phyloP scores from a whole-genome alignment of 2,113 vertebrate genomes.

The Telmatochromis brichardi region DNA sequence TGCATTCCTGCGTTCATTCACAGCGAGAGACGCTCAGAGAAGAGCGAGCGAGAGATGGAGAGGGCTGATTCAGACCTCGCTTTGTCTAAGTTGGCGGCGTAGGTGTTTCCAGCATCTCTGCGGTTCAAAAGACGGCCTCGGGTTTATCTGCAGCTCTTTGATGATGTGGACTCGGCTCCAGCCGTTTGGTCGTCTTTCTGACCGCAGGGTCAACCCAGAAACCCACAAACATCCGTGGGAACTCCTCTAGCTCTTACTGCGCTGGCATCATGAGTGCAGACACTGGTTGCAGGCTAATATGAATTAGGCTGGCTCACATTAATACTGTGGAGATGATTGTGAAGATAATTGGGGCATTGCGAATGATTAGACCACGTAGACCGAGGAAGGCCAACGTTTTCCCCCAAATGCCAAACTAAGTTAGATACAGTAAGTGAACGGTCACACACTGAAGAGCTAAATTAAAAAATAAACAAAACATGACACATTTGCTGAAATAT shows the following conservation, averaged over 20 bases:
- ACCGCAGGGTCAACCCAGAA: background rate
- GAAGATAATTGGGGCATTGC: background rate
- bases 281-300: background rate
- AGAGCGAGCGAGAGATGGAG: background rate
- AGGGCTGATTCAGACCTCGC: slow-evolving; percentile 11
- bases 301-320: background rate
- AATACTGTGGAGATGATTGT: background rate
- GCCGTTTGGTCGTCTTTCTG: background rate
- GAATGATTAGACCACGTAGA: background rate
- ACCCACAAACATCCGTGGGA: background rate
- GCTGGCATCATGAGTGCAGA: background rate
- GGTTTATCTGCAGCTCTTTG: background rate
- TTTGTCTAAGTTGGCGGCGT: background rate
- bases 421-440: background rate
- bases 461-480: background rate
- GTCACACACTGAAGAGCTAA: background rate
- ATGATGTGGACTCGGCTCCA: background rate
- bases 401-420: background rate
- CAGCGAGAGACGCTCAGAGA: background rate
- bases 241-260: background rate
- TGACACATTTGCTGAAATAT: background rate
- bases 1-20: slow-evolving; percentile 56
- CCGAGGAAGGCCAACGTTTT: background rate
- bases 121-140: background rate
- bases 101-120: background rate